These are phyloP conservation scores for Brachyptera putata DNA, from an alignment of 2,888 invertebrate species.

Conservation along the genomic window DNA sequence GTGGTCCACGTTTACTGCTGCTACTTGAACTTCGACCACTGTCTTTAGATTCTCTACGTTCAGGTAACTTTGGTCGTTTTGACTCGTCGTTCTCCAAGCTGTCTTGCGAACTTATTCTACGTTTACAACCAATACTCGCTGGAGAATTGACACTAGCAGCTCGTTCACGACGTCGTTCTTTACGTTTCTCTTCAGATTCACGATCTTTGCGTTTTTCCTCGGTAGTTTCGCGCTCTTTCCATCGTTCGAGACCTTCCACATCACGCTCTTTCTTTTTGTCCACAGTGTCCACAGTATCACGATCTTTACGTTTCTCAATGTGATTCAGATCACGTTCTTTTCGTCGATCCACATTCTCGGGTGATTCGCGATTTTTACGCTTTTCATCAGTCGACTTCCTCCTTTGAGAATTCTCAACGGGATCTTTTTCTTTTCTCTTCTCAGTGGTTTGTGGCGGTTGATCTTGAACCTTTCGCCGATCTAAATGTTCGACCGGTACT, in stretches of 20 bases:
- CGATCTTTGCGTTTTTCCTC: slow-evolving; percentile 37
- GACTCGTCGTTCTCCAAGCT: slow-evolving; percentile 51
- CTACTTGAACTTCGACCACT: slow-evolving; percentile 41
- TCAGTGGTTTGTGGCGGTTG: not conserved
- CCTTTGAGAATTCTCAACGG: not conserved
- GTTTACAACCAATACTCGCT: slow-evolving; percentile 62
- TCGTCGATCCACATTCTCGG: slow-evolving; percentile 4
- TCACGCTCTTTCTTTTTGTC: slow-evolving; percentile 39
- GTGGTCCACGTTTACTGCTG: slow-evolving; percentile 39
- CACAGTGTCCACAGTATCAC: slow-evolving; percentile 38
- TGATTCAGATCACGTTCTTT: not conserved
- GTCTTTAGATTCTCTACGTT: slow-evolving; percentile 70
- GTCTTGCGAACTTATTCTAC: slow-evolving; percentile 76
- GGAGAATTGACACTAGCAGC: slow-evolving; percentile 54
- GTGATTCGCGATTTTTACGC: slow-evolving; percentile 8
- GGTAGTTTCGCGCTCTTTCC: slow-evolving; percentile 37
- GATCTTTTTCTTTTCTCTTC: slow-evolving; percentile 9
- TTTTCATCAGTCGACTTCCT: slow-evolving; percentile 14
- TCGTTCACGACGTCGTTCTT: slow-evolving; percentile 53
- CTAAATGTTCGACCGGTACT: not conserved
- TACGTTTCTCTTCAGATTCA: slow-evolving; percentile 44
- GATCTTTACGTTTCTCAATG: slow-evolving; percentile 40
- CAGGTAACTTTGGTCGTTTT: slow-evolving; percentile 57
- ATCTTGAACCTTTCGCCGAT: slow-evolving; percentile 16
- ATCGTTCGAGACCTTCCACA: slow-evolving; percentile 41